phyloP scores from a whole-genome alignment of 2,888 invertebrate genomes.

The Anthoptus insignis region DNA sequence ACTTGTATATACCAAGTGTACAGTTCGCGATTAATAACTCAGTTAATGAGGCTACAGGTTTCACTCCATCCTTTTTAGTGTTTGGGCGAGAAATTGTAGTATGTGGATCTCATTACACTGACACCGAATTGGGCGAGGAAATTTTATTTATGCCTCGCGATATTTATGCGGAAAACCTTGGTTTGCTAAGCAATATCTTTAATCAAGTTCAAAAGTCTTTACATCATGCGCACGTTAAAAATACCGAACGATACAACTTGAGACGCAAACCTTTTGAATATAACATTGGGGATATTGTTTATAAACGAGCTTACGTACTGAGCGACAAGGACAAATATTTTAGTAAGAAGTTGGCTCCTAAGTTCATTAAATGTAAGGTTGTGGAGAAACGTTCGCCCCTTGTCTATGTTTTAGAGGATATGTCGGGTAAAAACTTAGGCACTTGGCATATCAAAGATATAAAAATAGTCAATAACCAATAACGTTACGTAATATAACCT shows the following conservation, averaged over 20 bases:
- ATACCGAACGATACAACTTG: conserved; percentile 40
- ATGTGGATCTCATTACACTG: conserved; percentile 13
- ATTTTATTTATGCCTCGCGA: conserved; percentile 19
- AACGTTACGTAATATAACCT: too few species aligned
- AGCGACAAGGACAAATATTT: conserved; percentile 48
- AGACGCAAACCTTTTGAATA: conserved; percentile 42
- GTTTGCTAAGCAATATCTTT: background rate
- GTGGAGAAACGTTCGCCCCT: background rate
- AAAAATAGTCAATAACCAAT: background rate
- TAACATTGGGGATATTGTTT: conserved; percentile 44
- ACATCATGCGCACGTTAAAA: conserved; percentile 34
- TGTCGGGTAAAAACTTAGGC: background rate
- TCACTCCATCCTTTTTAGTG: conserved; percentile 45
- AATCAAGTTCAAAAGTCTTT: conserved; percentile 25
- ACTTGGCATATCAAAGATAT: background rate
- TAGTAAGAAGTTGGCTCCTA: conserved; percentile 45
- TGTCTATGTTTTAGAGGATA: background rate
- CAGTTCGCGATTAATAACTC: conserved; percentile 49
- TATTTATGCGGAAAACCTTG: background rate
- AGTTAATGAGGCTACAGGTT: conserved; percentile 48
- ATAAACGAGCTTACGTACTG: conserved; percentile 40
- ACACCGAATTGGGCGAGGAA: background rate
- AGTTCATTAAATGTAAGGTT: background rate
- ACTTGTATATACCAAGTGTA: conserved; percentile 40
- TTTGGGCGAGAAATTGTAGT: conserved; percentile 42